Conservation (phyloP, 2,113 vertebrate genomes). For the Hypocryptadius cinnamomeus region DNA sequence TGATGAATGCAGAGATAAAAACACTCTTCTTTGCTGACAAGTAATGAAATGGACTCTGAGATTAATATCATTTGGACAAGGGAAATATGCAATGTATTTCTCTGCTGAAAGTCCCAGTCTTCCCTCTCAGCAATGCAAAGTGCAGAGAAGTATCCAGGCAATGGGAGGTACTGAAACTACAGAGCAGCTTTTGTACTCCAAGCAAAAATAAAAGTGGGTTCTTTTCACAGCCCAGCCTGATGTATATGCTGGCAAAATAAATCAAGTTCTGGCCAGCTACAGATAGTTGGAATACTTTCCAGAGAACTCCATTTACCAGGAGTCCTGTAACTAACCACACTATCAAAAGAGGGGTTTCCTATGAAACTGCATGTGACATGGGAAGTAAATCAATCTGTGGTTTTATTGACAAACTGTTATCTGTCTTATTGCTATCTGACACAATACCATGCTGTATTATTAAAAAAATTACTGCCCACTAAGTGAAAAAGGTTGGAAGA, state of each 20-base stretch:
- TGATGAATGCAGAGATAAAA: background rate
- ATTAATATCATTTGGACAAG: background rate
- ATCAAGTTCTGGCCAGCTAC: conserved; percentile 21
- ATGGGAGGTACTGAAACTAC: conserved; percentile 15
- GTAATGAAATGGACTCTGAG: background rate
- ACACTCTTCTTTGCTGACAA: background rate
- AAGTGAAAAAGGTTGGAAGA: background rate
- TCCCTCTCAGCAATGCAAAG: background rate
- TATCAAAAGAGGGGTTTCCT: background rate
- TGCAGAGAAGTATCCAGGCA: conserved; percentile 3
- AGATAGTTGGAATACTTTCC: conserved; percentile 38
- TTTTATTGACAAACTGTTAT: background rate
- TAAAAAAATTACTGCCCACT: background rate
- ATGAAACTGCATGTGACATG: background rate
- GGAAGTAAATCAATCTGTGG: background rate
- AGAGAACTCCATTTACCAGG: background rate
- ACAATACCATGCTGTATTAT: background rate
- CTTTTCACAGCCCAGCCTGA: background rate
- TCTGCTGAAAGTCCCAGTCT: background rate
- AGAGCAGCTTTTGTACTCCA: conserved; percentile 38
- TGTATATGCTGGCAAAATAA: conserved; percentile 39
- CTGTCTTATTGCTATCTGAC: background rate
- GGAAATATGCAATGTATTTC: background rate
- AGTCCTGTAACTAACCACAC: background rate
- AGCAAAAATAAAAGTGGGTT: conserved; percentile 35